phyloP scores from a whole-genome alignment of 30 jellyfish, hydroid and myxozoan species.

The Aurelia coerulea region DNA sequence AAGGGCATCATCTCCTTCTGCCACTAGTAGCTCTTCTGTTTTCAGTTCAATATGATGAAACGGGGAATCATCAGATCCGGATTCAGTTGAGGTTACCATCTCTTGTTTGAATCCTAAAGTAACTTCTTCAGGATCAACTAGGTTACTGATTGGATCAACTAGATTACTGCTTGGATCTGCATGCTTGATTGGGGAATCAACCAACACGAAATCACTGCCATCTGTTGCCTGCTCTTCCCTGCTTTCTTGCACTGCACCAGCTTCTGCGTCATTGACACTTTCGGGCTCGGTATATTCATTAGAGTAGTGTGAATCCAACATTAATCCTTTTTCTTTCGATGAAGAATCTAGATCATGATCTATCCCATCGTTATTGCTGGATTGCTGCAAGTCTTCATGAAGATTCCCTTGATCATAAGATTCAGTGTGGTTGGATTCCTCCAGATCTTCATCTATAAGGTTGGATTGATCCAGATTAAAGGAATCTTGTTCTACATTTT shows the following conservation, averaged over 20 bases:
- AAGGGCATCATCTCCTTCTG: constrained; percentile 2
- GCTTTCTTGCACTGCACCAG: background rate
- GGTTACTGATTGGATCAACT: background rate
- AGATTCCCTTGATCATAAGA: too few relatives aligned
- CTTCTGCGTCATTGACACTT: background rate
- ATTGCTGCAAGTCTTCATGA: background rate
- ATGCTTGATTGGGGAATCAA: constrained; percentile 58
- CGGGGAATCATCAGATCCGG: constrained; percentile 58
- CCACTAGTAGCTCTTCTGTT: constrained; percentile 1
- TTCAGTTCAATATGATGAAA: constrained; percentile 63
- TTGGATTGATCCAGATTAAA: too few relatives aligned
- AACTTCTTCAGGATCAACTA: background rate
- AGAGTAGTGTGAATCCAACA: too few relatives aligned
- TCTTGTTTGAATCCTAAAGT: background rate
- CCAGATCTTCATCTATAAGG: too few relatives aligned
- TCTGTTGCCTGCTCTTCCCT: constrained; percentile 60
- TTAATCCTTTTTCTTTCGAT: too few relatives aligned
- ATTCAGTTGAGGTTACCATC: constrained; percentile 14
- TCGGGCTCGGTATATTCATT: background rate
- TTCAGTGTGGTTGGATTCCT: too few relatives aligned
- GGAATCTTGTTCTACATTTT: too few relatives aligned
- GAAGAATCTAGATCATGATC: background rate
- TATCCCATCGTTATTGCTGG: background rate
- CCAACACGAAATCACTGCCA: constrained; percentile 62
- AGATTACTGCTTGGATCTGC: background rate